Evolutionary conservation across 2,888 invertebrate species (phyloP).

Genomic region (Diarsia mendica): DNA sequence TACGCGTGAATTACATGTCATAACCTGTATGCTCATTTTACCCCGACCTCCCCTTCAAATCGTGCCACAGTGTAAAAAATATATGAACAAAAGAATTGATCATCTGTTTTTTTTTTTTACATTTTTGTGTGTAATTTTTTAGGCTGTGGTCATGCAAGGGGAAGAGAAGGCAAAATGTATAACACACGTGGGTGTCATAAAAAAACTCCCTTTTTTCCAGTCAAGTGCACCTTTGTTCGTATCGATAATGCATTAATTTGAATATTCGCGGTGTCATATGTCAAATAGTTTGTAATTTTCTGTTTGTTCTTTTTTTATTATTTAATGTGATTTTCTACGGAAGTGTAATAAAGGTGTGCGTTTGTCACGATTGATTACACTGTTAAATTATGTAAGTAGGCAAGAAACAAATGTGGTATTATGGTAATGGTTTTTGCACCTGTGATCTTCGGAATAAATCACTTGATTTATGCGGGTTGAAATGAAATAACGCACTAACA

Average conservation of each 20-base stretch:
- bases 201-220: constrained; percentile 80
- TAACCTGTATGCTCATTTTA: constrained; percentile 81
- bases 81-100: not conserved
- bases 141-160: constrained; percentile 68
- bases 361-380: constrained; percentile 63
- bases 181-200: constrained; percentile 78
- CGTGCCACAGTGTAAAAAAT: constrained; percentile 70
- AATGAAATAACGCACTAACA: not conserved
- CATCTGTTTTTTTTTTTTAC: constrained; percentile 6
- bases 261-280: constrained; percentile 91
- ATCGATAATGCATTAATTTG: constrained; percentile 90
- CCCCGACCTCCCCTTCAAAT: constrained; percentile 65
- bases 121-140: constrained; percentile 47
- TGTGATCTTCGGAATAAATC: constrained; percentile 30
- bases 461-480: not conserved
- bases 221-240: constrained; percentile 86
- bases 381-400: constrained; percentile 59
- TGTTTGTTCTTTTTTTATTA: constrained; percentile 80
- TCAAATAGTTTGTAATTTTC: constrained; percentile 90
- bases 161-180: constrained; percentile 68
- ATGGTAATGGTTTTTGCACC: constrained; percentile 48
- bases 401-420: constrained; percentile 35
- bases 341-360: constrained; percentile 70
- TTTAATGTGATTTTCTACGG: constrained; percentile 82
- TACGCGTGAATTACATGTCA: constrained; percentile 90